Evolutionary conservation across 2,113 vertebrate species (phyloP).

Genomic region (Sialia sialis): DNA sequence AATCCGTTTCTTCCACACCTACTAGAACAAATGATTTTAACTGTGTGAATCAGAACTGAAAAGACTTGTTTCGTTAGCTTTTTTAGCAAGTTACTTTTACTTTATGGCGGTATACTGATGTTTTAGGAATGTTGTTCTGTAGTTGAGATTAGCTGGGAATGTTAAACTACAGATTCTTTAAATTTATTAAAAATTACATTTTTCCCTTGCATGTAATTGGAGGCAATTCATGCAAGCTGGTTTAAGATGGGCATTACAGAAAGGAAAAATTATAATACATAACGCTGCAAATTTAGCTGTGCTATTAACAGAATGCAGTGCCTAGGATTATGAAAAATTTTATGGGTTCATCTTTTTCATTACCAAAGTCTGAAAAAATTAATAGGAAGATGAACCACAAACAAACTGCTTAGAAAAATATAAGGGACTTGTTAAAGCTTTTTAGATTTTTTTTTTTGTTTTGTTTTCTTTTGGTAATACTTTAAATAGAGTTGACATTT

Average conservation of each 20-base stretch:
- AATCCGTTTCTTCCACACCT: constrained; percentile 3
- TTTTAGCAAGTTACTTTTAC: background rate
- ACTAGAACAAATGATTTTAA: background rate
- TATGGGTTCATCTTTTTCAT: background rate
- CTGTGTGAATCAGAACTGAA: background rate
- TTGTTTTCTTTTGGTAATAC: background rate
- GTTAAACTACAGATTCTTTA: background rate
- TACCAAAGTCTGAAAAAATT: background rate
- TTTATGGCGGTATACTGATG: background rate
- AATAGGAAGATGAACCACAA: background rate
- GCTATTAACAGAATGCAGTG: background rate
- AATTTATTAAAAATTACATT: background rate
- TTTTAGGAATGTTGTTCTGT: background rate
- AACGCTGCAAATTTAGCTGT: background rate
- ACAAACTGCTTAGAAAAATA: background rate
- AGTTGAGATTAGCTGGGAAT: background rate
- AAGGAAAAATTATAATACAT: background rate
- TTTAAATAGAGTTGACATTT: background rate
- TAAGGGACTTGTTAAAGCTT: background rate
- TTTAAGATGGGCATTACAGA: background rate
- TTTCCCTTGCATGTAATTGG: background rate
- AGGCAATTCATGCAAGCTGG: background rate
- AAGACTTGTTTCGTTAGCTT: background rate
- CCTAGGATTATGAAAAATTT: background rate
- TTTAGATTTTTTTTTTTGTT: background rate